Conservation (phyloP, 2,797 vertebrate genomes). For the Stomatorhinus walkeri region DNA sequence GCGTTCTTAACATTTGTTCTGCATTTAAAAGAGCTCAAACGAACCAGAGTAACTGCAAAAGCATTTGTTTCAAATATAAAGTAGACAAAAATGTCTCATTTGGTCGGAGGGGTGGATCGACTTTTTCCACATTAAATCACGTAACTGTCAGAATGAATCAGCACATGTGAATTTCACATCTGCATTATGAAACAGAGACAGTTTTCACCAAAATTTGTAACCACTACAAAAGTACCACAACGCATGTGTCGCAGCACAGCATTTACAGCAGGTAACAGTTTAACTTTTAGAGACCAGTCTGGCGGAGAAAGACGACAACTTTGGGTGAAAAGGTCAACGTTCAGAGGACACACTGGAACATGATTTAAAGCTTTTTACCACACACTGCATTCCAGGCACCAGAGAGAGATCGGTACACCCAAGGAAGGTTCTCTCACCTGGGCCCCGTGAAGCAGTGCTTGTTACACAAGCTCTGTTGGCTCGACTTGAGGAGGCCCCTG, state of each 20-base stretch:
- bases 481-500: constrained; percentile 2
- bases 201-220: not conserved
- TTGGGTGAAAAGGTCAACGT: not conserved
- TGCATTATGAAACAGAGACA: constrained; percentile 14
- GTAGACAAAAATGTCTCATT: constrained; percentile 16
- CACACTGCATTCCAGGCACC: not conserved
- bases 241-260: not conserved
- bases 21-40: constrained; percentile 16
- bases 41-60: not conserved
- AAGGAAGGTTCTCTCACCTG: constrained; percentile 20
- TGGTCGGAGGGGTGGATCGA: not conserved
- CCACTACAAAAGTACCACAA: not conserved
- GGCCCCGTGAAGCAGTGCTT: constrained; percentile 17
- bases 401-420: constrained; percentile 9
- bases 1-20: constrained; percentile 16
- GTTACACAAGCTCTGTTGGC: constrained; percentile 24
- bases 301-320: not conserved
- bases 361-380: constrained; percentile 22
- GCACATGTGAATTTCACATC: constrained; percentile 11
- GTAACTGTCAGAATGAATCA: constrained; percentile 7
- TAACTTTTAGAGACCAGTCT: not conserved
- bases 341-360: not conserved
- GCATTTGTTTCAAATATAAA: constrained; percentile 21
- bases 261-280: constrained; percentile 1
- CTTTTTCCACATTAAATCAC: constrained; percentile 25